phyloP scores from a whole-genome alignment of 2,888 invertebrate species.

The Rhopalosiphum nymphaeae region DNA sequence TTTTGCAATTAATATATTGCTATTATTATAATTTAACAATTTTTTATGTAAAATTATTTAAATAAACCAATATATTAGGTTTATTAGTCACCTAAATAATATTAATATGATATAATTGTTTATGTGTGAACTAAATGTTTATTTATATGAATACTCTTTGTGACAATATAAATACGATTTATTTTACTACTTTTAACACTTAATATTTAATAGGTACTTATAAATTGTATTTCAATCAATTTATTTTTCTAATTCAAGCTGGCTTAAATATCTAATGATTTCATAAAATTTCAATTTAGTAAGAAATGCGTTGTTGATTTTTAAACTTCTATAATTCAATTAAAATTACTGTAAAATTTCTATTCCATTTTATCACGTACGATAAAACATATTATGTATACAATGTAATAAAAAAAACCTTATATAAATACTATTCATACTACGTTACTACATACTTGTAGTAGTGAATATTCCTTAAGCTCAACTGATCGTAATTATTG shows the following conservation, averaged over 20 bases:
- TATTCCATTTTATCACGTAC: neutral
- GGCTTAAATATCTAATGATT: neutral
- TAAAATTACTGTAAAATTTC: neutral
- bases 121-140: neutral
- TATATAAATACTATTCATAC: neutral
- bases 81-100: neutral
- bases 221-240: neutral
- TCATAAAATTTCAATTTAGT: neutral
- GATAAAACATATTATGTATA: neutral
- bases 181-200: neutral
- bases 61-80: neutral
- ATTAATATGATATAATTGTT: neutral
- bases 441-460: too few species aligned
- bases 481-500: too few species aligned
- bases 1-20: neutral
- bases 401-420: too few species aligned
- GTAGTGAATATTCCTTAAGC: too few species aligned
- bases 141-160: neutral
- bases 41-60: neutral
- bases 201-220: neutral
- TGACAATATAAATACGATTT: neutral
- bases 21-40: neutral
- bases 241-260: neutral
- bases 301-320: neutral
- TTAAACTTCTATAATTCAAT: neutral